Percentiles rank a stretch among this genome's conserved stretches.
phyloP scores from a whole-genome alignment of 2,888 invertebrate species.

The Alsophila aescularia region DNA sequence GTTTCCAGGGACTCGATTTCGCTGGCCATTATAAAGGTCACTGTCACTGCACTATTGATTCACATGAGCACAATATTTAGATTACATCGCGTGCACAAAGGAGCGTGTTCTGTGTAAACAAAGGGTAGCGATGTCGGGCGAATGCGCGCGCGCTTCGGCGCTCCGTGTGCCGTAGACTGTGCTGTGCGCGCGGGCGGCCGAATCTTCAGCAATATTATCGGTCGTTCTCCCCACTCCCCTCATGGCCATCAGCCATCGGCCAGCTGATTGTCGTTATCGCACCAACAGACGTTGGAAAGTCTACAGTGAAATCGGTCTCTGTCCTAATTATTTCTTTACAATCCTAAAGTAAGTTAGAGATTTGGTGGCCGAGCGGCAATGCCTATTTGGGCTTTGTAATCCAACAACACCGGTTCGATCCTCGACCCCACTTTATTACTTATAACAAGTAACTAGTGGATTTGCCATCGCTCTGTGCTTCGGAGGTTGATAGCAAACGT shows the following conservation, averaged over 20 bases:
- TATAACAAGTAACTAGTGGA: no score
- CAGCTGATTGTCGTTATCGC: constrained; percentile 52
- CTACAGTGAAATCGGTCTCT: constrained; percentile 3
- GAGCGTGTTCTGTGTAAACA: constrained; percentile 66
- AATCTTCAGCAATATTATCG: constrained; percentile 55
- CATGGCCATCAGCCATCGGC: constrained; percentile 47
- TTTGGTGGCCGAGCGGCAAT: no score
- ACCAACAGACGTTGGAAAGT: constrained; percentile 19
- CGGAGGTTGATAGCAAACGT: no score
- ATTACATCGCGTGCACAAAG: constrained; percentile 71
- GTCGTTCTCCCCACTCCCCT: constrained; percentile 67
- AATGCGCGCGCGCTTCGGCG: constrained; percentile 10
- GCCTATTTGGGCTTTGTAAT: no score
- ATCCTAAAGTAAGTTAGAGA: not conserved
- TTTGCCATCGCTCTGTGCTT: no score
- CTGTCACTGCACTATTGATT: constrained; percentile 55
- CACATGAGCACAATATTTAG: constrained; percentile 41
- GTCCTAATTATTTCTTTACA: not conserved
- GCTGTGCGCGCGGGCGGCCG: constrained; percentile 37
- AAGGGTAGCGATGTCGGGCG: constrained; percentile 46
- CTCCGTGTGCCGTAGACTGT: constrained; percentile 42
- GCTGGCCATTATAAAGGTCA: constrained; percentile 60
- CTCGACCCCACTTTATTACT: no score
- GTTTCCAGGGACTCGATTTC: constrained; percentile 73
- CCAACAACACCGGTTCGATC: no score